Percentiles rank a stretch among this genome's conserved stretches.
Evolutionary conservation across 23 tunicate genomes (phyloP).

Genomic region (Botrylloides violaceus): DNA sequence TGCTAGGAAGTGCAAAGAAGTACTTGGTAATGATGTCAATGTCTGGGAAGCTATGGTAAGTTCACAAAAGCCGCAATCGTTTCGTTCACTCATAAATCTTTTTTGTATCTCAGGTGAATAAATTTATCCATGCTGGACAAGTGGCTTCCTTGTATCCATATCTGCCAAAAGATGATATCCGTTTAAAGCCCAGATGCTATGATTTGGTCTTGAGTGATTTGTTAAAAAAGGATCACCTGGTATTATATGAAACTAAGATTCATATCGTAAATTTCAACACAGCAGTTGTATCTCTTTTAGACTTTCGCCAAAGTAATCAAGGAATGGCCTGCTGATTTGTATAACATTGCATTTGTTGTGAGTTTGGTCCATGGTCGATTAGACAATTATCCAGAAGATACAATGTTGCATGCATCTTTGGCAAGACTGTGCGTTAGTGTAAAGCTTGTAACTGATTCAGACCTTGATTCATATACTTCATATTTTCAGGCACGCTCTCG

Average conservation of each 20-base stretch:
- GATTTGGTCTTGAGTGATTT: constrained; percentile 51
- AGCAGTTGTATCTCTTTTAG: constrained; percentile 34
- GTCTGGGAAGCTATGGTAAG: constrained; percentile 77
- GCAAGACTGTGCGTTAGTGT: constrained; percentile 63
- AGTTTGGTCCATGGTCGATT: constrained; percentile 32
- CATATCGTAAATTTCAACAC: too few relatives aligned
- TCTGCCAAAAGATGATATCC: constrained; percentile 59
- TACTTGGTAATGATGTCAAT: constrained; percentile 59
- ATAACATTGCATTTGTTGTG: constrained; percentile 36
- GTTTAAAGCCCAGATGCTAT: constrained; percentile 36
- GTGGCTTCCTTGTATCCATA: constrained; percentile 26
- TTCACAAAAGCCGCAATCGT: too few relatives aligned
- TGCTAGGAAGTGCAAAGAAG: constrained; percentile 30
- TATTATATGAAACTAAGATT: too few relatives aligned
- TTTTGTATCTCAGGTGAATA: constrained; percentile 30
- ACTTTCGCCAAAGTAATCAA: constrained; percentile 39
- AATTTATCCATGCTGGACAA: constrained; percentile 38
- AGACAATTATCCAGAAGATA: constrained; percentile 45
- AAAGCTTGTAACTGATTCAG: background rate
- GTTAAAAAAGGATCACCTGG: constrained; percentile 48
- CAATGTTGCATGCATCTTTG: constrained; percentile 44
- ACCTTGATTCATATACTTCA: background rate
- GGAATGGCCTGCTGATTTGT: constrained; percentile 65
- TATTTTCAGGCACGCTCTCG: constrained; percentile 47
- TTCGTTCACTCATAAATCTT: background rate